Conservation (phyloP, 2,797 vertebrate genomes). For the Coendou prehensilis region DNA sequence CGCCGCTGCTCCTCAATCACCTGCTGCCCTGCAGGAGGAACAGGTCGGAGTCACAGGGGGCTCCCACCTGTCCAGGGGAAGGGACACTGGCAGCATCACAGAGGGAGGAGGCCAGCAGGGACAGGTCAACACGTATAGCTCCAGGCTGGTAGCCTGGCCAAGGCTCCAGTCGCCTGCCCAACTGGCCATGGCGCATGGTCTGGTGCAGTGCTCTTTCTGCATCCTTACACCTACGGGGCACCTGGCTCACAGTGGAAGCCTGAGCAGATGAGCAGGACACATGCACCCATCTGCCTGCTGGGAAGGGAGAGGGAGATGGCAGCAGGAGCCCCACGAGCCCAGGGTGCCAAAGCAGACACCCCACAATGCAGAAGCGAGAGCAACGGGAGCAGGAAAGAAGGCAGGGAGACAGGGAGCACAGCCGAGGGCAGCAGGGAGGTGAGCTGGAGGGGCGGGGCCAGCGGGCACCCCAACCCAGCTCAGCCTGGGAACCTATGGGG, state of each 20-base stretch:
- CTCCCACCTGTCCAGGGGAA: not conserved
- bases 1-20: slow-evolving; percentile 97
- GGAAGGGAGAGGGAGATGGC: not conserved
- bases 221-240: not conserved
- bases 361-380: slow-evolving; percentile 41
- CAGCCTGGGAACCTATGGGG: not conserved
- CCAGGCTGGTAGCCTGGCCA: not conserved
- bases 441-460: not conserved
- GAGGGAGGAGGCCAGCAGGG: not conserved
- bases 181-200: not conserved
- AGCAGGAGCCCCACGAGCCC: accelerated
- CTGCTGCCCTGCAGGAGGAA: slow-evolving; percentile 93
- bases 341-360: not conserved
- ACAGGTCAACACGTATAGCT: not conserved
- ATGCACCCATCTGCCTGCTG: slow-evolving; percentile 32
- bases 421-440: not conserved
- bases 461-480: not conserved
- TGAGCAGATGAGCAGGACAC: not conserved
- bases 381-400: not conserved
- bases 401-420: not conserved
- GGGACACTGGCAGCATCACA: not conserved
- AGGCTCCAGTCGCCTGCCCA: not conserved
- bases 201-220: not conserved
- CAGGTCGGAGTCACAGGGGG: slow-evolving; percentile 14
- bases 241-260: not conserved